phyloP scores from a whole-genome alignment of 2,797 vertebrate genomes.

The Spondyliosoma cantharus region DNA sequence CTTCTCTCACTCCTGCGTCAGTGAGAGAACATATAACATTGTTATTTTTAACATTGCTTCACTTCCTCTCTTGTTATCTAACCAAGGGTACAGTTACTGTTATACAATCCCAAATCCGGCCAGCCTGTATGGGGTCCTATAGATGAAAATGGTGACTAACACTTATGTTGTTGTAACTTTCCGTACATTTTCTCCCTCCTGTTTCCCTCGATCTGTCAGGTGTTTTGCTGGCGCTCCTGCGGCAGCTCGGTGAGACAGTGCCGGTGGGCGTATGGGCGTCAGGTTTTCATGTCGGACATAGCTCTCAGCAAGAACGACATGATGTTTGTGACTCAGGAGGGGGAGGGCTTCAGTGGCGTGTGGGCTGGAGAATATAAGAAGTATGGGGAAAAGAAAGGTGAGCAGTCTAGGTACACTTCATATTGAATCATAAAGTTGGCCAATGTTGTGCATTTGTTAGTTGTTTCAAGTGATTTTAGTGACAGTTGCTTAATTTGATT shows the following conservation, averaged over 20 bases:
- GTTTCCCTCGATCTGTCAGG: slow-evolving; percentile 79
- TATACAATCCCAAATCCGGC: slow-evolving; percentile 47
- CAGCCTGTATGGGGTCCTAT: slow-evolving; percentile 19
- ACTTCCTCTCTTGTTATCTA: slow-evolving; percentile 50
- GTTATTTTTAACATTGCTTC: slow-evolving; percentile 44
- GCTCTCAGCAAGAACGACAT: slow-evolving; percentile 91
- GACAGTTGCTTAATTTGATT: background rate
- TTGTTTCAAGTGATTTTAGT: background rate
- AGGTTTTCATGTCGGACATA: slow-evolving; percentile 95
- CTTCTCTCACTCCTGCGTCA: slow-evolving; percentile 1
- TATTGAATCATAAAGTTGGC: slow-evolving; percentile 18
- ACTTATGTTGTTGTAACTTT: slow-evolving; percentile 30
- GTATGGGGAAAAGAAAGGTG: slow-evolving; percentile 92
- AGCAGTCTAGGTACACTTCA: slow-evolving; percentile 20
- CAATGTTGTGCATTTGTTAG: slow-evolving; percentile 34
- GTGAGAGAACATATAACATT: slow-evolving; percentile 10
- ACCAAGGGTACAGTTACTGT: slow-evolving; percentile 31
- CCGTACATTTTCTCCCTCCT: slow-evolving; percentile 13
- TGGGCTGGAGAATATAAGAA: slow-evolving; percentile 92
- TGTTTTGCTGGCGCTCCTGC: slow-evolving; percentile 93
- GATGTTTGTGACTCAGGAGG: slow-evolving; percentile 95
- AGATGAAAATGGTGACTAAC: slow-evolving; percentile 61
- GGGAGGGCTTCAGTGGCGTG: slow-evolving; percentile 94
- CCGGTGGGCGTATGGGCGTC: slow-evolving; percentile 94
- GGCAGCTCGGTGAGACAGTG: slow-evolving; percentile 90